Conservation (phyloP, 2,888 invertebrate species). For the Aplocera efformata region DNA sequence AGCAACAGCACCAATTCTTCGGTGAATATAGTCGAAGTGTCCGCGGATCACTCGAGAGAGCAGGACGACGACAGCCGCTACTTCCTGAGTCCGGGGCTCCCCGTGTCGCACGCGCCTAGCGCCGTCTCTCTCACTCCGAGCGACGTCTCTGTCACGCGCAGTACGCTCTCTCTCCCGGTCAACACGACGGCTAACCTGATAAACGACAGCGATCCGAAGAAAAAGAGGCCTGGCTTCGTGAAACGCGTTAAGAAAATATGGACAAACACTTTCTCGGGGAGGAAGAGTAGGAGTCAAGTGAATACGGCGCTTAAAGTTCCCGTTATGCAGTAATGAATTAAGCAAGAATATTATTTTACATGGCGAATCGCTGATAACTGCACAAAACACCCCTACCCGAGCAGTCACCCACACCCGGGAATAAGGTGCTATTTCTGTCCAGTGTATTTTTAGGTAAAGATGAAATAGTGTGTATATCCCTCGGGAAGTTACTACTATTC, state of each 20-base stretch:
- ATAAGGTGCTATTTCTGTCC: too few relatives aligned
- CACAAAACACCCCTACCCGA: too few relatives aligned
- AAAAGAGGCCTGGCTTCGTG: background rate
- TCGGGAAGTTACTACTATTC: too few relatives aligned
- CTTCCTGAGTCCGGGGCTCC: constrained; percentile 1
- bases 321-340: too few relatives aligned
- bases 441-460: too few relatives aligned
- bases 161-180: background rate
- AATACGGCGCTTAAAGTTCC: too few relatives aligned
- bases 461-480: too few relatives aligned
- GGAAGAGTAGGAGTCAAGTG: too few relatives aligned
- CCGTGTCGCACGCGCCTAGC: background rate
- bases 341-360: too few relatives aligned
- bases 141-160: constrained; percentile 2
- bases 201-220: background rate
- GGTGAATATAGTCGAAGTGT: constrained; percentile 41
- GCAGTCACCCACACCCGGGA: too few relatives aligned
- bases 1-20: constrained; percentile 33
- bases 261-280: too few relatives aligned
- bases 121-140: background rate
- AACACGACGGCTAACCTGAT: background rate
- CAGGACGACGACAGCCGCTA: constrained; percentile 4
- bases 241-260: background rate
- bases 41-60: constrained; percentile 9
- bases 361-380: too few relatives aligned